A percentile compares a stretch with the other conserved stretches of the same genome.
phyloP scores from a whole-genome alignment of 2,888 invertebrate species.

The Osmoderma eremita region DNA sequence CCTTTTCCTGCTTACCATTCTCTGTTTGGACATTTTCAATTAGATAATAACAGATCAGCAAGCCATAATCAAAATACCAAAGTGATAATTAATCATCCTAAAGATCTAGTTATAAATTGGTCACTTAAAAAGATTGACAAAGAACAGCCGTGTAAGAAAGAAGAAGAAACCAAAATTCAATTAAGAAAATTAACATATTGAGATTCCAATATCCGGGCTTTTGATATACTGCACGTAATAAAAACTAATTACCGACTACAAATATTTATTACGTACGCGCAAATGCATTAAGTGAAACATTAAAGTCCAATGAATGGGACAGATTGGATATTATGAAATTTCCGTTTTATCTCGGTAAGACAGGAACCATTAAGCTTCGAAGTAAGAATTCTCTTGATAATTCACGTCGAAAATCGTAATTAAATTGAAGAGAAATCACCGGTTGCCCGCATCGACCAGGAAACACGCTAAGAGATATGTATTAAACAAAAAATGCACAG shows the following conservation, averaged over 20 bases:
- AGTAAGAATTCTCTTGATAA: slow-evolving; percentile 30
- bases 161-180: slow-evolving; percentile 14
- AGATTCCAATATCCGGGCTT: background rate
- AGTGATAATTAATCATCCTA: background rate
- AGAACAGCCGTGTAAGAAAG: background rate
- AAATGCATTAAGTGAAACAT: slow-evolving; percentile 1
- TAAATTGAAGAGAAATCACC: slow-evolving; percentile 19
- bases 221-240: background rate
- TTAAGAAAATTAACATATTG: slow-evolving; percentile 24
- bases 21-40: no score
- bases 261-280: background rate
- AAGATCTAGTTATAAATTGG: slow-evolving; percentile 16
- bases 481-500: background rate
- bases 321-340: slow-evolving; percentile 23
- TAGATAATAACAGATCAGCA: no score
- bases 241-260: background rate
- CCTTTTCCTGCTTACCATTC: no score
- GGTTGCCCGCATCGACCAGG: background rate
- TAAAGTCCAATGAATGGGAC: slow-evolving; percentile 1
- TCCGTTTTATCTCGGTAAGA: slow-evolving; percentile 16
- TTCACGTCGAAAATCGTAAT: slow-evolving; percentile 15
- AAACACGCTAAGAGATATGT: background rate
- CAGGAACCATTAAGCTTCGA: slow-evolving; percentile 19
- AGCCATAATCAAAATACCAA: background rate
- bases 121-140: background rate